Base-by-base conservation (phyloP, 2,797 vertebrate species). In the Chelonia mydas region DNA sequence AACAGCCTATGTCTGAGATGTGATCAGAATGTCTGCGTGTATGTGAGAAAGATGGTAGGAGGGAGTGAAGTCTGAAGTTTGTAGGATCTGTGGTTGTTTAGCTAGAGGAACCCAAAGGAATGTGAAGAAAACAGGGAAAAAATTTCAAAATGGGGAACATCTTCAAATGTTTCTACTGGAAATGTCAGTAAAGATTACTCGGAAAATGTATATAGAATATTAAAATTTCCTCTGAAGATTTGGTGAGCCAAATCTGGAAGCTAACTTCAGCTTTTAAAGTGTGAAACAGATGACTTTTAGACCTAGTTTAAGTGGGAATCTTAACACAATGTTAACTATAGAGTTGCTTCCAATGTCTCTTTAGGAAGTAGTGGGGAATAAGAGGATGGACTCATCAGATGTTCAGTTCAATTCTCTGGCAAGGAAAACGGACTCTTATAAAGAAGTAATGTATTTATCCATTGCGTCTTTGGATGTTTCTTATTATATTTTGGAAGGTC, bases 271-370 rank as follows among this genome's bases (percentile, higher is more conserved):
- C 16, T 28, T 5, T 65, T 25, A 33, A 74, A 78, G 37, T 13
- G 8, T 0, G 33, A 81, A 27, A 37, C 2, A 11, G 0, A 1
- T 57, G 17, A 51, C 28, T 50, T 55, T 55, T 53, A 59, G 68
- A 5, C 41, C 83, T 90, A 45, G 28, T 79, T 61, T 0, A 81
- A 1, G 27, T 45, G 45, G 41, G 76, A 59, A 47, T n/a, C 31
- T 11, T 78, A 37, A 61, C 78, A 86, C 79, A 84, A 31, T 41
- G 28, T 47, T 87, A 31, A 72, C 33, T 51, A 12, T n/a, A 23
- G 74, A 6, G n/a, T 28, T 5, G 5, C 27, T n/a, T 5, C 28
- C 54, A 88, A 49, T 23, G 2, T 45, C 21, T 79, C 57, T 86
- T 76, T 53, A 54, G 53, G 8, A 68, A 57, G 10, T 0, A 55